Conservation (phyloP, 2,113 vertebrate species). For the Phalacrocorax aristotelis region DNA sequence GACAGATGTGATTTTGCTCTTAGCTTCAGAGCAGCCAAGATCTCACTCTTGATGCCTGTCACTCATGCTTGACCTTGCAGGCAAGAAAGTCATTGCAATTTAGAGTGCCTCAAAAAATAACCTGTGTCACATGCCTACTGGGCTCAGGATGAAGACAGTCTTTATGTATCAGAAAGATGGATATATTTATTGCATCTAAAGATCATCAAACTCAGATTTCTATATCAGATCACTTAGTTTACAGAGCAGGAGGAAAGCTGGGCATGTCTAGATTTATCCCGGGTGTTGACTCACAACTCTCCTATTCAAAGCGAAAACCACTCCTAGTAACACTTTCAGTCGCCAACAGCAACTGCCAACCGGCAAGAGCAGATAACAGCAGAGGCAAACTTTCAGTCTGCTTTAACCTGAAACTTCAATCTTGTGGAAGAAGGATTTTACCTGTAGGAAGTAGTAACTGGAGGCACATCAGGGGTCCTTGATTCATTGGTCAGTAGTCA, state of each 20-base stretch:
- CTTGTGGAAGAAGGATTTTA: background rate
- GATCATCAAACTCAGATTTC: background rate
- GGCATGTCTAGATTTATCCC: constrained; percentile 53
- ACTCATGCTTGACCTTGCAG: background rate
- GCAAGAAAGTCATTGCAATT: background rate
- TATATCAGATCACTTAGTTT: constrained; percentile 18
- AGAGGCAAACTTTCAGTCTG: background rate
- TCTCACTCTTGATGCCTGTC: background rate
- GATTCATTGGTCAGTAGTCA: background rate
- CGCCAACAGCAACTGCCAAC: background rate
- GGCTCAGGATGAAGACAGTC: background rate
- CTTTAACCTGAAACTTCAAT: background rate
- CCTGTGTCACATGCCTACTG: background rate
- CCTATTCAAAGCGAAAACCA: constrained; percentile 39
- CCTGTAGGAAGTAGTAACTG: background rate
- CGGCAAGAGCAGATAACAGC: background rate
- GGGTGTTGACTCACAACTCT: constrained; percentile 32
- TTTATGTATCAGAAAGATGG: background rate
- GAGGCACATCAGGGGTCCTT: background rate
- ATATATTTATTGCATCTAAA: background rate
- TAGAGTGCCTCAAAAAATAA: background rate
- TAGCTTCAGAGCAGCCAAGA: background rate
- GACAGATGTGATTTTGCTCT: background rate
- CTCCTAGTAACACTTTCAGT: constrained; percentile 34
- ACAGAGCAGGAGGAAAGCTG: constrained; percentile 9